Base-by-base conservation (phyloP, 2,797 vertebrate genomes). In the Danio jaintianensis region DNA sequence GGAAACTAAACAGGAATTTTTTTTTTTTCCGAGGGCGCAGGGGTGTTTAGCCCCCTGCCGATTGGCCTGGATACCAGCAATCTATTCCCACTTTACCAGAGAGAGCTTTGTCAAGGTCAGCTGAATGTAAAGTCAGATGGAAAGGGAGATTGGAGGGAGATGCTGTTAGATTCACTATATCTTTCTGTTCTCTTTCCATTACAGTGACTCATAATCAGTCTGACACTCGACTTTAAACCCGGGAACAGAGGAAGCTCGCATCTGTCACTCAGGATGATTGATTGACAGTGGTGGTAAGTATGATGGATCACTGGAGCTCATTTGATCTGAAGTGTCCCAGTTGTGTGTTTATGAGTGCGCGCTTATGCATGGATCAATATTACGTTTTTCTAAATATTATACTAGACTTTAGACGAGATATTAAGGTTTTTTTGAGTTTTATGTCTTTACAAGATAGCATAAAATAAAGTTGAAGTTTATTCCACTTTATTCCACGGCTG, bases 1-100 rank as follows among this genome's bases (percentile, higher is more conserved):
- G 45, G 78, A 81, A 80, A 78, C 78, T 83, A 80, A 83, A 83
- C 50, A 66, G 73, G 73, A 70, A 52, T 80, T 48, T 83, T 69
- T 59, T 29, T 61, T 12, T 52, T 52, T 52, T 69, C 55, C 0
- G 45, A 47, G 61, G 63, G 13, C 16, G 53, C 62, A 4, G 38
- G 5, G 47, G 40, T 77, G 73, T 84, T 80, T 81, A 78, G 68
- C 52, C 78, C 64, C 78, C 73, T 66, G 64, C 68, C 68, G 82
- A 84, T 78, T 84, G 82, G 53, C 74, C 82, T 73, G 74, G 68
- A 81, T 78, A 68, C 53, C 43, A 20, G 78, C 73, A 84, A 81
- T 84, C 78, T 84, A 43, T 38, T 73, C 47, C 78, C 82, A 81
- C 73, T 81, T 81, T 67, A 77, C 42, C 42, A 71, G 68, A 81